A percentile compares a stretch with the other conserved stretches of the same genome.
Evolutionary conservation across 2,797 vertebrate genomes (phyloP).

Genomic region (Euthynnus affinis): DNA sequence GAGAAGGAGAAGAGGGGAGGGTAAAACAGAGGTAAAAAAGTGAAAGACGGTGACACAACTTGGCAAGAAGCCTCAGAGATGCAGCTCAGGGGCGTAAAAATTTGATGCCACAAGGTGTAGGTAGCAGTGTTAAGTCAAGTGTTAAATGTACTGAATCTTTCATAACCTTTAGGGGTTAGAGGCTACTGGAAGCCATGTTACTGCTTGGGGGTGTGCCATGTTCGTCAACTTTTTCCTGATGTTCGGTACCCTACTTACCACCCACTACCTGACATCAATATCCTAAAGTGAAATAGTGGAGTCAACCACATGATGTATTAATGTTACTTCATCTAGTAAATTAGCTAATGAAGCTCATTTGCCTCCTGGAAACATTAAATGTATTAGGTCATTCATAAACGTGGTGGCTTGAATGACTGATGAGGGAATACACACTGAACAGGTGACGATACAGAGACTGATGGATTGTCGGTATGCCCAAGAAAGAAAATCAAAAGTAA

Average conservation of each 20-base stretch:
- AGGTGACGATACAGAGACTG: background rate
- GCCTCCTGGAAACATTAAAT: slow-evolving; percentile 18
- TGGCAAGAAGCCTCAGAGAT: slow-evolving; percentile 27
- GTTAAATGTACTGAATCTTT: slow-evolving; percentile 50
- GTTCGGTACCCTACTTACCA: background rate
- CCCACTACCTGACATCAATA: background rate
- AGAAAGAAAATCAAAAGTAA: slow-evolving; percentile 44
- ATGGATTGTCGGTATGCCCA: slow-evolving; percentile 8
- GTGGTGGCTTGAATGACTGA: background rate
- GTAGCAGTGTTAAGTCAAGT: slow-evolving; percentile 27
- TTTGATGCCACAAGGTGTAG: slow-evolving; percentile 56
- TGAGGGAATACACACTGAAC: slow-evolving; percentile 13
- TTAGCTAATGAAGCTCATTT: slow-evolving; percentile 23
- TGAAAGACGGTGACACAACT: slow-evolving; percentile 8
- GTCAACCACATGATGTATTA: background rate
- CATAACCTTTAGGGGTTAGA: slow-evolving; percentile 9
- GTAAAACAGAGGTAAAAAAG: slow-evolving; percentile 8
- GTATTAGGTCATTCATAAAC: slow-evolving; percentile 19
- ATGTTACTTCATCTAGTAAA: background rate
- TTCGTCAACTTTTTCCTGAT: slow-evolving; percentile 6
- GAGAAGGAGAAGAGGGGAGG: background rate
- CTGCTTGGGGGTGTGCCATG: background rate
- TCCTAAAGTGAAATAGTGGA: background rate
- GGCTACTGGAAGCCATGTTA: background rate
- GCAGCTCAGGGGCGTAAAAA: slow-evolving; percentile 20